Evolutionary conservation across 2,113 vertebrate genomes (phyloP).

Genomic region (Tragelaphus buxtoni): DNA sequence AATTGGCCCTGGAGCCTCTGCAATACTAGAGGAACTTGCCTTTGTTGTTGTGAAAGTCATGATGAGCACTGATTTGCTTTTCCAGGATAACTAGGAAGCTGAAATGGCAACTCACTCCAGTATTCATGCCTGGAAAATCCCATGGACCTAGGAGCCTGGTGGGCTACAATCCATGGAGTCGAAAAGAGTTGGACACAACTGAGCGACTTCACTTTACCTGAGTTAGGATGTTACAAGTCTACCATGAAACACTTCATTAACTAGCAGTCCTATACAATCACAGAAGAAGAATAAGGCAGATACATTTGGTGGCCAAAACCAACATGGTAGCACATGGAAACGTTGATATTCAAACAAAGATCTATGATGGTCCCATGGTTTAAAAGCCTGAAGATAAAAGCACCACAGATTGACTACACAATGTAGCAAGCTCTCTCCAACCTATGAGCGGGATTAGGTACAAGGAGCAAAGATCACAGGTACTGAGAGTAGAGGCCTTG

Average conservation of each 20-base stretch:
- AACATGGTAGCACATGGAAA: not conserved
- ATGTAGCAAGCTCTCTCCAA: not conserved
- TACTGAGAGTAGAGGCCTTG: not conserved
- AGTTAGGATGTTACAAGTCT: not conserved
- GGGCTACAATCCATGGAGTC: no score
- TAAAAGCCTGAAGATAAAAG: not conserved
- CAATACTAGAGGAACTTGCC: not conserved
- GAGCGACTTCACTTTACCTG: not conserved
- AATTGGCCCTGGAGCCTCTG: not conserved
- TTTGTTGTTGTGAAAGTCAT: not conserved
- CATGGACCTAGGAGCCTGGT: no score
- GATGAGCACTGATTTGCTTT: not conserved
- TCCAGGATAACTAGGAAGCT: not conserved
- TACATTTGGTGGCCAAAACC: not conserved
- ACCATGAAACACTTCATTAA: not conserved
- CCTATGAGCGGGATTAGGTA: not conserved
- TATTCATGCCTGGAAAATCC: no score
- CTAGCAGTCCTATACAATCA: not conserved
- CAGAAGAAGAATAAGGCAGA: not conserved
- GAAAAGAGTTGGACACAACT: no score
- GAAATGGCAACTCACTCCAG: no score
- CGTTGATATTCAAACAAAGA: not conserved
- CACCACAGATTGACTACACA: not conserved
- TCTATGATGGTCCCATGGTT: not conserved
- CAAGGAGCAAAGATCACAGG: not conserved